phyloP scores from a whole-genome alignment of 2,797 vertebrate genomes.

The Pipistrellus pygmaeus region DNA sequence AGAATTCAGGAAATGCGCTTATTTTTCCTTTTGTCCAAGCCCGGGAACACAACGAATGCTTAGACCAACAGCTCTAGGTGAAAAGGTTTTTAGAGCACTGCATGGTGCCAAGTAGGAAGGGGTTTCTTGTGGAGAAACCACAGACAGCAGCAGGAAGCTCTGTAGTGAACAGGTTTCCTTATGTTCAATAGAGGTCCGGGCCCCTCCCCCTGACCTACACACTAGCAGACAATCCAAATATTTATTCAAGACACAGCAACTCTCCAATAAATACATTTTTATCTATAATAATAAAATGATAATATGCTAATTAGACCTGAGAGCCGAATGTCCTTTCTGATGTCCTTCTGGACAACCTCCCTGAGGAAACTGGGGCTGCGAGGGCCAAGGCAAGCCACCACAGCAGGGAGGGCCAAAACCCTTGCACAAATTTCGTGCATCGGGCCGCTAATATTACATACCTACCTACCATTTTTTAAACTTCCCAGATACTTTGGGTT shows the following conservation, averaged over 20 bases:
- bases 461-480: background rate
- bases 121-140: fast-evolving
- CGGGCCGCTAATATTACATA: background rate
- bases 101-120: background rate
- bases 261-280: background rate
- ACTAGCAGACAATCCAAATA: background rate
- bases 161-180: fast-evolving
- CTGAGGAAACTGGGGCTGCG: fast-evolving
- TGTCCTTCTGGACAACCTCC: too few species aligned
- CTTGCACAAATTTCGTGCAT: too few species aligned
- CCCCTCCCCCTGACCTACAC: fast-evolving
- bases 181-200: background rate
- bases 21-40: background rate
- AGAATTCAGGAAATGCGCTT: background rate
- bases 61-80: background rate
- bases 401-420: too few species aligned
- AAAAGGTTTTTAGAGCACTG: background rate
- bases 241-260: background rate
- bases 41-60: background rate
- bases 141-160: fast-evolving
- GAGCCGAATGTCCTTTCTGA: too few species aligned
- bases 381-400: too few species aligned
- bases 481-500: fast-evolving
- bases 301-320: too few species aligned
- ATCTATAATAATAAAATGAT: too few species aligned